These are phyloP conservation scores for Coelopa frigida DNA, from an alignment of 1,140 invertebrate species.

Conservation along the genomic window DNA sequence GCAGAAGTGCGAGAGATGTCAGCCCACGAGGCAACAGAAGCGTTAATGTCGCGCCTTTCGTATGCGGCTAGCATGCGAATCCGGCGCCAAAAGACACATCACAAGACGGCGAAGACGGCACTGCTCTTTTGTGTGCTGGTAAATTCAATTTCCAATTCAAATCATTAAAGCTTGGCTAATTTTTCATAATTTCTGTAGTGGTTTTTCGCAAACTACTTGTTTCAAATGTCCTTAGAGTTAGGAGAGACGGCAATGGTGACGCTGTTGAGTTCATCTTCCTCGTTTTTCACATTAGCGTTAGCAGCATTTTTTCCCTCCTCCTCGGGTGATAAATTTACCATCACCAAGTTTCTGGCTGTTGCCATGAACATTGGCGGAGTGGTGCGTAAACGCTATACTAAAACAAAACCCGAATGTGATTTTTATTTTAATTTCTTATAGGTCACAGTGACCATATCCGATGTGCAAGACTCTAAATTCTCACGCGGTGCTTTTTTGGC, in stretches of 20 bases:
- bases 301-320: constrained; percentile 74
- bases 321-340: constrained; percentile 66
- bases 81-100: constrained; percentile 37
- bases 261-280: constrained; percentile 73
- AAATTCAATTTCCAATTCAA: constrained; percentile 38
- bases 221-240: constrained; percentile 68
- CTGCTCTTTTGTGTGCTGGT: constrained; percentile 73
- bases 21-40: constrained; percentile 74
- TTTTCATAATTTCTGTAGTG: constrained; percentile 50
- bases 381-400: constrained; percentile 49
- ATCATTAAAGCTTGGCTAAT: constrained; percentile 1
- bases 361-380: constrained; percentile 69
- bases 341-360: constrained; percentile 74
- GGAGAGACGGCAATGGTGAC: constrained; percentile 72
- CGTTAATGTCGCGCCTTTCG: constrained; percentile 73
- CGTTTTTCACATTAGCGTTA: constrained; percentile 74
- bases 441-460: constrained; percentile 64
- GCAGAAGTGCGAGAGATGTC: constrained; percentile 78
- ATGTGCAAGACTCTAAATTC: constrained; percentile 55
- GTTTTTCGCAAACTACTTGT: constrained; percentile 75
- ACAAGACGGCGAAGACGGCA: constrained; percentile 65
- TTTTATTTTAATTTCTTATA: constrained; percentile 35
- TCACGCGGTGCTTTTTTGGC: constrained; percentile 68
- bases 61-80: constrained; percentile 72
- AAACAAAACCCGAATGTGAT: too few relatives aligned